Base-by-base conservation (phyloP, 2,113 vertebrate genomes). In the Scomber japonicus region DNA sequence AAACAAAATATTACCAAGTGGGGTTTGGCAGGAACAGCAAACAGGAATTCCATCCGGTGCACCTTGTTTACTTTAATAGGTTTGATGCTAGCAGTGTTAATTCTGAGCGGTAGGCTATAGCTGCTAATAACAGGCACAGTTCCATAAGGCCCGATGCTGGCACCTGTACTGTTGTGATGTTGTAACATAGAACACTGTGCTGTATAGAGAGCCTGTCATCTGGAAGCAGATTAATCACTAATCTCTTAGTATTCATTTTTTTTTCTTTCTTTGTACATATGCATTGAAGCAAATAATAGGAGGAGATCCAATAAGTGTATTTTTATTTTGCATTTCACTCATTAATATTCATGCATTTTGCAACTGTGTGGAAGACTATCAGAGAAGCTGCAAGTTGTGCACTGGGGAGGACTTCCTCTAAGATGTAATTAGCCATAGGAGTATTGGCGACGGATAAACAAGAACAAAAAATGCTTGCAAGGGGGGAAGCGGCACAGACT, bases 51-150 rank as follows among this genome's bases (percentile, higher is more conserved):
- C 12, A 61, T 77, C 62, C 56, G 10, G 21, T 67, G 75, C 80
- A 74, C 78, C 84, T 73, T 83, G 85, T 83, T 85, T 84, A 67
- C 60, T 84, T 82, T 53, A 54, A 66, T 66, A 49, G 35, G 27
- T 78, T 71, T 66, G 45, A 78, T 83, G 61, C 55, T 62, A 54
- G 60, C 14, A 1, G 78, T 73, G 76, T 61, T 85, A 35, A 74
- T 81, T 67, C 59, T 75, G 55, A 61, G 53, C 44, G 48, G 60
- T 82, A 21, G 21, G 21, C 21, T 21, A 50, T 62, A 76, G 77
- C 75, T 59, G 59, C 73, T 81, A 69, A 83, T 81, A 81, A 68
- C 55, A 54, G 71, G 27, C 77, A 49, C 55, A 2, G 68, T 31
- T 85, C 77, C 69, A 73, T 75, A 21, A 66, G 78, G 75, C 12